These are phyloP conservation scores for Ciconia maguari DNA, from an alignment of 2,113 vertebrate species.

Conservation along the genomic window DNA sequence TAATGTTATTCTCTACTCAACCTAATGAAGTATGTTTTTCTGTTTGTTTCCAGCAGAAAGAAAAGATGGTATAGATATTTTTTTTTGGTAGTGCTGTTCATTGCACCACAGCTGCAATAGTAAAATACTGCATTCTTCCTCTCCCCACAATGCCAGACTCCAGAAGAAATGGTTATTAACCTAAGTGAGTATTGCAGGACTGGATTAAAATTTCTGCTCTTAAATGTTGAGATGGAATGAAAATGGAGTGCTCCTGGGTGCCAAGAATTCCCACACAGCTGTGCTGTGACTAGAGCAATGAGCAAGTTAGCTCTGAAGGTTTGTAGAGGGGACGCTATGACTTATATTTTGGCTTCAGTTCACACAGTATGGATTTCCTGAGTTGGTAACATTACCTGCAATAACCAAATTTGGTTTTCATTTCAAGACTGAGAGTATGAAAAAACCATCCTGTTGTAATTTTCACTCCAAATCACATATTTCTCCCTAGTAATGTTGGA, in stretches of 20 bases:
- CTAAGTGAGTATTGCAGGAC: neutral
- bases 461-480: neutral
- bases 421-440: neutral
- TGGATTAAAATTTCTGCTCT: slow-evolving; percentile 11
- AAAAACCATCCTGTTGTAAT: neutral
- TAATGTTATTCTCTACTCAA: neutral
- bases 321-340: neutral
- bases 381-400: neutral
- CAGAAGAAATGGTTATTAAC: neutral
- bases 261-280: slow-evolving; percentile 25
- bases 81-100: neutral
- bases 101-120: neutral
- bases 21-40: neutral
- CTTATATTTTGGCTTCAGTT: neutral
- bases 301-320: neutral
- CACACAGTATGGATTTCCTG: neutral
- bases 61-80: neutral
- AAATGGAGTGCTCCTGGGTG: neutral
- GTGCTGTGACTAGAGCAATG: neutral
- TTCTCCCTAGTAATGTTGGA: neutral
- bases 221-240: neutral
- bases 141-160: neutral
- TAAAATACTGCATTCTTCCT: neutral
- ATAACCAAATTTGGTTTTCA: neutral
- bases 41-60: neutral